Percentiles rank a stretch among this genome's conserved stretches.
These are phyloP conservation scores for Drosophila testacea DNA, from an alignment of 2,888 invertebrate genomes.

Conservation along the genomic window DNA sequence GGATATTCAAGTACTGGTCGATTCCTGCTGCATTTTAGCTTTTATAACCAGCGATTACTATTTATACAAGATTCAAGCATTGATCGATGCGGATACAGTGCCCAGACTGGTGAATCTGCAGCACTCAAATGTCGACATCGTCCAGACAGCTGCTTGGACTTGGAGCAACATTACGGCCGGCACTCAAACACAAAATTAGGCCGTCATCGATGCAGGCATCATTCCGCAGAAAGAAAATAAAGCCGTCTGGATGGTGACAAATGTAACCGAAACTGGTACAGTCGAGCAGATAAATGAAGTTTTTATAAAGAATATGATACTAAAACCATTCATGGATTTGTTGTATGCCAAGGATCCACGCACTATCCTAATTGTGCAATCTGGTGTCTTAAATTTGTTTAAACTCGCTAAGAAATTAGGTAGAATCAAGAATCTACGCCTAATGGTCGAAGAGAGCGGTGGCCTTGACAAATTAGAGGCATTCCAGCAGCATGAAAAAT, in stretches of 20 bases:
- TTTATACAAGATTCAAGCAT: slow-evolving; percentile 92
- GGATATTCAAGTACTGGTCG: slow-evolving; percentile 94
- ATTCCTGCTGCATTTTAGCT: slow-evolving; percentile 97
- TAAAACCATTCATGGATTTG: slow-evolving; percentile 92
- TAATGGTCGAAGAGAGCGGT: slow-evolving; percentile 95
- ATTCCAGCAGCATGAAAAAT: slow-evolving; percentile 95
- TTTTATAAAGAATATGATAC: slow-evolving; percentile 88
- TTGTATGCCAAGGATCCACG: slow-evolving; percentile 91
- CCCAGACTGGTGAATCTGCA: slow-evolving; percentile 89
- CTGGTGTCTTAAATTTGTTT: slow-evolving; percentile 91
- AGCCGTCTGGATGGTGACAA: slow-evolving; percentile 97
- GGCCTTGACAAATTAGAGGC: slow-evolving; percentile 95
- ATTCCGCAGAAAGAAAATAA: slow-evolving; percentile 89
- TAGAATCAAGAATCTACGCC: slow-evolving; percentile 90
- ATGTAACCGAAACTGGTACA: slow-evolving; percentile 94
- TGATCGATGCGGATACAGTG: slow-evolving; percentile 90
- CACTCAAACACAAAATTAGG: slow-evolving; percentile 91
- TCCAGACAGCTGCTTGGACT: slow-evolving; percentile 90
- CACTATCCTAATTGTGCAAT: slow-evolving; percentile 92
- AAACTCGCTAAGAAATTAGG: slow-evolving; percentile 91
- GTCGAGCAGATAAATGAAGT: slow-evolving; percentile 90
- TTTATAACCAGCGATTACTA: slow-evolving; percentile 97
- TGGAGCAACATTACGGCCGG: slow-evolving; percentile 97
- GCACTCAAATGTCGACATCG: slow-evolving; percentile 86
- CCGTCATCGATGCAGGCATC: slow-evolving; percentile 89